Base-by-base conservation (phyloP, 2,888 invertebrate species). In the Tetrapedia diversipes region DNA sequence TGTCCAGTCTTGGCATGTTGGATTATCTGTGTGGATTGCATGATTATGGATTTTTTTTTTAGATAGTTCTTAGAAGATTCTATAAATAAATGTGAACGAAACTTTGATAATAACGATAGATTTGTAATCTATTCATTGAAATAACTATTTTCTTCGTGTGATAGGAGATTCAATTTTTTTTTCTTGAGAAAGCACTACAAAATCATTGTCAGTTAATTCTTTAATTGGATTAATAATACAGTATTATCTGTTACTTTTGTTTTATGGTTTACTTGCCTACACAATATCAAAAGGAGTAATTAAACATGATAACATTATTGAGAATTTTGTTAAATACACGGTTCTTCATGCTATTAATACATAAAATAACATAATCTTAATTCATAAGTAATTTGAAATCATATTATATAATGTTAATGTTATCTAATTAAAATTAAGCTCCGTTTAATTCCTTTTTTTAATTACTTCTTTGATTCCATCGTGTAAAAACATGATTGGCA, bases 11-110 rank as follows among this genome's bases (percentile, higher is more conserved):
- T 56, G 29, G 68, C 63, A 76, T 76, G 72, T 49, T 39, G 45
- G 24, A 27, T 59, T 54, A 27, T 54, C 27, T 39, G 43, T 65
- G 59, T 68, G 45, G 16, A 22, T 75, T 69, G 77, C 77, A 77
- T 75, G 77, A 49, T 60, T 61, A 49, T 61, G 43, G 24, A 37
- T 39, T 63, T 39, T n/a, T 63, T 39, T n/a, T 11, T 49, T 49
- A 39, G 2, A 24, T 34, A 6, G n/a, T 41, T 8, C 7, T 34
- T 1, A 16, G 43, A 19, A 34, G 24, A 32, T 11, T 37, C 11
- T 72, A 32, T 22, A 7, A 8, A 1, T 11, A 1, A 34, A 14
- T 24, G 1, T 14, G 2, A 16, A 24, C 14, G 10, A 22, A 0
- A 27, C 7, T 8, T 32, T 11, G 6, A 32, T 10, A 16, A 14